phyloP scores from a whole-genome alignment of 1,140 invertebrate species.

The Lordiphosa mommai region DNA sequence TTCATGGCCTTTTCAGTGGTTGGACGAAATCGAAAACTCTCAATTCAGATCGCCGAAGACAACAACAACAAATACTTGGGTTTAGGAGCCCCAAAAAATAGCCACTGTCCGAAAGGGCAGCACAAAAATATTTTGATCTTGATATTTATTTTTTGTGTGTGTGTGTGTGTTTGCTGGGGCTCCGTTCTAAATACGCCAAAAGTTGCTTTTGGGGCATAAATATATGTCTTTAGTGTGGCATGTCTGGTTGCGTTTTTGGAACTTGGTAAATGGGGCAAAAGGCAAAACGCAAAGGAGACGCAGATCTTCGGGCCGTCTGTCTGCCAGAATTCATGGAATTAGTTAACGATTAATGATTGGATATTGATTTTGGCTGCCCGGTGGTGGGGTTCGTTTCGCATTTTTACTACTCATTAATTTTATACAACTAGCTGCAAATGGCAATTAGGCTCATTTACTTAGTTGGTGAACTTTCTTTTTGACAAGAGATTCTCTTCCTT shows the following conservation, averaged over 20 bases:
- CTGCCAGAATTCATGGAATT: slow-evolving; percentile 73
- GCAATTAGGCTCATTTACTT: slow-evolving; percentile 32
- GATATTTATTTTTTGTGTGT: slow-evolving; percentile 50
- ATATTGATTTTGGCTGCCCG: slow-evolving; percentile 62
- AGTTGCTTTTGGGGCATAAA: slow-evolving; percentile 67
- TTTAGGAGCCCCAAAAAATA: slow-evolving; percentile 32
- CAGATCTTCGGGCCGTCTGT: slow-evolving; percentile 24
- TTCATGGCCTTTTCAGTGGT: slow-evolving; percentile 45
- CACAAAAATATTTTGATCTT: slow-evolving; percentile 74
- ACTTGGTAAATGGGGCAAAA: slow-evolving; percentile 62
- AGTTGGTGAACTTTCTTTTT: slow-evolving; percentile 43
- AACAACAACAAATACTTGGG: slow-evolving; percentile 54
- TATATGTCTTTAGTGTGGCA: slow-evolving; percentile 76
- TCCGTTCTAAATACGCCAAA: slow-evolving; percentile 73
- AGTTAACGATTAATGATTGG: slow-evolving; percentile 78
- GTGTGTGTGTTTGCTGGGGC: slow-evolving; percentile 31
- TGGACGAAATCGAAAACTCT: slow-evolving; percentile 54
- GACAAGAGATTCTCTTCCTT: slow-evolving; percentile 42
- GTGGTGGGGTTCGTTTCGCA: slow-evolving; percentile 10
- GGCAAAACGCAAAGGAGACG: slow-evolving; percentile 7
- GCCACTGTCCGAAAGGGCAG: slow-evolving; percentile 64
- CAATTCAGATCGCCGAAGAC: slow-evolving; percentile 38
- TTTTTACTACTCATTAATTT: slow-evolving; percentile 56
- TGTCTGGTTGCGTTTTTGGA: slow-evolving; percentile 74
- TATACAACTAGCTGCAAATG: slow-evolving; percentile 29